Conservation (phyloP, 2,113 vertebrate species). For the Poecilia latipinna region DNA sequence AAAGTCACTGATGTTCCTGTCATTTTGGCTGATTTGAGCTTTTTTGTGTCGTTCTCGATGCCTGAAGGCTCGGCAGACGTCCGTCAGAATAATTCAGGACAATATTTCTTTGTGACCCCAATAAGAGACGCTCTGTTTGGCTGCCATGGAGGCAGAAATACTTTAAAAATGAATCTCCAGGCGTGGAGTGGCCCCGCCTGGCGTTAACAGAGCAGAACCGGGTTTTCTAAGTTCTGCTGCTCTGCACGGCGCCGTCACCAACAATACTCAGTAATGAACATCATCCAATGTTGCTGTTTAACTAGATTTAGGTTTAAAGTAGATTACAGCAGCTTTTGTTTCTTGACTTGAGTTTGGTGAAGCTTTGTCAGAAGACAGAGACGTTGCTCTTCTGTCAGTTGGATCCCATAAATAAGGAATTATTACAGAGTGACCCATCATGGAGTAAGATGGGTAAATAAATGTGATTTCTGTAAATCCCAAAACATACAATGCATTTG, state of each 20-base stretch:
- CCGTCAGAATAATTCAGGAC: constrained; percentile 62
- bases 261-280: neutral
- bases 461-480: too few species aligned
- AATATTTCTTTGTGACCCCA: constrained; percentile 55
- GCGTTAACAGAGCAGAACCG: neutral
- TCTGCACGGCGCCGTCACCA: too few species aligned
- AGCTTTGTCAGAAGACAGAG: neutral
- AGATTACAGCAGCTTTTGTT: constrained; percentile 10
- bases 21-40: constrained; percentile 9
- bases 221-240: neutral
- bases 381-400: neutral
- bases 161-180: constrained; percentile 39
- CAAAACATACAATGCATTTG: neutral
- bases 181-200: constrained; percentile 5
- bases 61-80: constrained; percentile 48
- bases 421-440: neutral
- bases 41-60: constrained; percentile 47
- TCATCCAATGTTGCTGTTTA: neutral
- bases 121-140: constrained; percentile 61
- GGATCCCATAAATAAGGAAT: too few species aligned
- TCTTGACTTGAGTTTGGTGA: constrained; percentile 1
- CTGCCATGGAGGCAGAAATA: constrained; percentile 10
- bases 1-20: neutral
- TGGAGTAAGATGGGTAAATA: neutral
- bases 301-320: constrained; percentile 4